Evolutionary conservation across 2,797 vertebrate species (phyloP).

Genomic region (Fratercula arctica): DNA sequence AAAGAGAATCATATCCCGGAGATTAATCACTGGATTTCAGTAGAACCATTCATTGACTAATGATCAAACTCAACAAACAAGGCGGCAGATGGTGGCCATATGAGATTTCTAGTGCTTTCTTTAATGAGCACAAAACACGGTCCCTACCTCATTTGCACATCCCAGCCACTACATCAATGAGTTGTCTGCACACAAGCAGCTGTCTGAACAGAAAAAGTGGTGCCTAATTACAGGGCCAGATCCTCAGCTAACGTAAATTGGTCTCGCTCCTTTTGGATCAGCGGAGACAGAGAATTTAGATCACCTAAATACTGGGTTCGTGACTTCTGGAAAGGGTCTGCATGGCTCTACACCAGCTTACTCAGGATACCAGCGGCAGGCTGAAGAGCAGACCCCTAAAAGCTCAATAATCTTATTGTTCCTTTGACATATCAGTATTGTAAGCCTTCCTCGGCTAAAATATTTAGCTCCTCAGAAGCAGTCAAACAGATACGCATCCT

Average conservation of each 20-base stretch:
- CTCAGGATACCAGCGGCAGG: not conserved
- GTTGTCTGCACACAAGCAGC: not conserved
- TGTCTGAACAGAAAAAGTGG: not conserved
- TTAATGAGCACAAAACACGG: not conserved
- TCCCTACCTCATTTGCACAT: not conserved
- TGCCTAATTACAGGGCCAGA: not conserved
- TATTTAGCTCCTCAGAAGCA: slow-evolving; percentile 21
- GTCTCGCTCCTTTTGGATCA: not conserved
- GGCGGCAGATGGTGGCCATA: slow-evolving; percentile 1
- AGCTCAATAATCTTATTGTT: not conserved
- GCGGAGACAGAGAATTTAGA: not conserved
- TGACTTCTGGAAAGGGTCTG: not conserved
- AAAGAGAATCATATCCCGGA: not conserved
- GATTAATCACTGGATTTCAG: slow-evolving; percentile 23
- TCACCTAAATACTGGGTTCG: accelerated
- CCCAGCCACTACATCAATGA: not conserved
- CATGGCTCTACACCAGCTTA: not conserved
- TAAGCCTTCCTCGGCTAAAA: not conserved
- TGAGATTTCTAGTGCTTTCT: slow-evolving; percentile 14
- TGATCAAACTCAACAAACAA: slow-evolving; percentile 26
- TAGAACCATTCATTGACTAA: not conserved
- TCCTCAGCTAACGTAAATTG: not conserved
- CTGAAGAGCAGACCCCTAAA: not conserved
- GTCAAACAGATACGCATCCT: not conserved
- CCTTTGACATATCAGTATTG: not conserved